A percentile compares a stretch with the other conserved stretches of the same genome.
Conservation (phyloP, 2,888 invertebrate species). For the Scaptomyza parva region DNA sequence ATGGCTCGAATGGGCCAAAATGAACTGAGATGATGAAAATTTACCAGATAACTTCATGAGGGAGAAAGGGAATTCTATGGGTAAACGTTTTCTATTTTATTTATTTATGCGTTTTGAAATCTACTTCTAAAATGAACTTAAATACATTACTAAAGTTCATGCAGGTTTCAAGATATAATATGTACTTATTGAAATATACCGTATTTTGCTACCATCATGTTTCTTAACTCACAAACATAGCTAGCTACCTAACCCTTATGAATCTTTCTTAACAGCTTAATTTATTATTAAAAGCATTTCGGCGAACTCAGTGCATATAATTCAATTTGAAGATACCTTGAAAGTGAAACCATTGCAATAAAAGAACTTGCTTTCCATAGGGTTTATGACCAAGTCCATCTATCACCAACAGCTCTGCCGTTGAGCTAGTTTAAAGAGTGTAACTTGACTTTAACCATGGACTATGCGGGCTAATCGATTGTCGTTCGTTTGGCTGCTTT, state of each 20-base stretch:
- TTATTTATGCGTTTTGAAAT: neutral
- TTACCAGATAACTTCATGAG: conserved; percentile 16
- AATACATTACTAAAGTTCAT: neutral
- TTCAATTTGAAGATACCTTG: neutral
- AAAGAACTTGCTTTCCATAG: neutral
- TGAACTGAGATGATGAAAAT: conserved; percentile 19
- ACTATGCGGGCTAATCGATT: conserved; percentile 63
- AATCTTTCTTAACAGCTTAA: neutral
- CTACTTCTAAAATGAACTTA: neutral
- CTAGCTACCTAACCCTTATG: neutral
- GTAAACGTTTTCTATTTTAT: neutral
- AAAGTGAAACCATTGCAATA: neutral
- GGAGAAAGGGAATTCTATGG: neutral
- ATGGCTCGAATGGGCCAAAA: neutral
- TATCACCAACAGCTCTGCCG: conserved; percentile 2
- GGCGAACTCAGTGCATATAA: neutral
- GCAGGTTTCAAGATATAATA: neutral
- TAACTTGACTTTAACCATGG: conserved; percentile 14
- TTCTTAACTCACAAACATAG: too few species aligned
- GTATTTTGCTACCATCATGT: too few species aligned
- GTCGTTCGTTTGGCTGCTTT: conserved; percentile 14
- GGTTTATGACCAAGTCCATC: conserved; percentile 21
- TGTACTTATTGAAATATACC: too few species aligned
- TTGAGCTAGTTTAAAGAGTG: conserved; percentile 46
- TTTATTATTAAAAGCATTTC: neutral